A percentile compares a stretch with the other conserved stretches of the same genome.
phyloP scores from a whole-genome alignment of 2,113 vertebrate genomes.

The Potamarius usumacintae region DNA sequence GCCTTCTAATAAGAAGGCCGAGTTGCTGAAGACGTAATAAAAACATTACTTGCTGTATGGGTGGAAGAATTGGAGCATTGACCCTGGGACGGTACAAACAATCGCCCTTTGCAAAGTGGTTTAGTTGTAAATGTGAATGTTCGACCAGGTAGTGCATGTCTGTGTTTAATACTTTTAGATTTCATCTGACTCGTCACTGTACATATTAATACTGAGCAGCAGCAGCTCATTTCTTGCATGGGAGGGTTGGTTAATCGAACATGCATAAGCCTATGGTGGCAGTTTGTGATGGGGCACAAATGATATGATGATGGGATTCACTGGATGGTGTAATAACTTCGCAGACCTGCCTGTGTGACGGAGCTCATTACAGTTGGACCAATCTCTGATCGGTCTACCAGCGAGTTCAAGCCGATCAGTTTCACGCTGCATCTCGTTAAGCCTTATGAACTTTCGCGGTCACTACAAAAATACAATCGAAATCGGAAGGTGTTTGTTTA shows the following conservation, averaged over 20 bases:
- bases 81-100: not conserved
- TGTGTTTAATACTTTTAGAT: not conserved
- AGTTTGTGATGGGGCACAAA: conserved; percentile 54
- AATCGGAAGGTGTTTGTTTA: not conserved
- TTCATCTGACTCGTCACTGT: conserved; percentile 29
- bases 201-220: conserved; percentile 36
- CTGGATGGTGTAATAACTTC: conserved; percentile 51
- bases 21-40: not conserved
- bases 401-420: not conserved
- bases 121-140: not conserved
- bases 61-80: not conserved
- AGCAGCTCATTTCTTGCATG: conserved; percentile 51
- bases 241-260: conserved; percentile 47
- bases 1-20: not conserved
- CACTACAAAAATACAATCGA: not conserved
- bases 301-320: conserved; percentile 47
- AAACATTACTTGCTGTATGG: not conserved
- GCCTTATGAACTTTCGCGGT: not conserved
- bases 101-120: not conserved
- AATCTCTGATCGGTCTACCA: conserved; percentile 14
- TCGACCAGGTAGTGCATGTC: conserved; percentile 34
- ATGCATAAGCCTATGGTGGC: conserved; percentile 8
- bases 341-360: conserved; percentile 16
- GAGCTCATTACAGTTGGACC: conserved; percentile 14
- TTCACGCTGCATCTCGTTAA: conserved; percentile 14